Evolutionary conservation across 64 coral and sea anemone genomes (phyloP).

Genomic region (Montipora sp.): DNA sequence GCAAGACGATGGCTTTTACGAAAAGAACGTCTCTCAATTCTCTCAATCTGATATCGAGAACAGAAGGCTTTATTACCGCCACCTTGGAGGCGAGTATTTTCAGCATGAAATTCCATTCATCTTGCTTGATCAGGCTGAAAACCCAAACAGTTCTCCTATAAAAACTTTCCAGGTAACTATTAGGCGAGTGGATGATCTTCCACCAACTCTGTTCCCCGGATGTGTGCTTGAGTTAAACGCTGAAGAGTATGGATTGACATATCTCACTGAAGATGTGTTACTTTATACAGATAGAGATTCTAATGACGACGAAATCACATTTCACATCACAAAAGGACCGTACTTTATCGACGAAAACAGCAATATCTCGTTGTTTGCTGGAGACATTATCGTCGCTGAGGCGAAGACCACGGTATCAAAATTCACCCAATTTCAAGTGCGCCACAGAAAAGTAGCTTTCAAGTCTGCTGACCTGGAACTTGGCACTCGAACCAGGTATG

Average conservation of each 20-base stretch:
- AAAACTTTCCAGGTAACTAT: constrained; percentile 81
- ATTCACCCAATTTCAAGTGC: constrained; percentile 85
- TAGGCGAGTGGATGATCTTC: constrained; percentile 75
- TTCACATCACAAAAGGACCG: constrained; percentile 49
- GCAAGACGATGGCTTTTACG: constrained; percentile 61
- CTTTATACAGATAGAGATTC: constrained; percentile 90
- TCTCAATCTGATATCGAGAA: constrained; percentile 83
- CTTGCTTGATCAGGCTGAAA: constrained; percentile 76
- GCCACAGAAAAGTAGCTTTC: constrained; percentile 82
- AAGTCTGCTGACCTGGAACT: constrained; percentile 76
- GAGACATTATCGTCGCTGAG: constrained; percentile 56
- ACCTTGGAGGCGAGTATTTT: constrained; percentile 83
- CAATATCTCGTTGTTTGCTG: constrained; percentile 52
- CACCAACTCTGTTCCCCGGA: constrained; percentile 19
- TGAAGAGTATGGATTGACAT: constrained; percentile 61
- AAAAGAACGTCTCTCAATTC: constrained; percentile 81
- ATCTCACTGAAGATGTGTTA: constrained; percentile 55
- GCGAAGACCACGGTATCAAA: constrained; percentile 51
- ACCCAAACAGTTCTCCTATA: constrained; percentile 77
- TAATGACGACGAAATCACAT: constrained; percentile 67
- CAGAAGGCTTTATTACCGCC: constrained; percentile 84
- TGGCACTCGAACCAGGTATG: constrained; percentile 65
- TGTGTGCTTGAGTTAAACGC: constrained; percentile 53
- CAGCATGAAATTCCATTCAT: constrained; percentile 79
- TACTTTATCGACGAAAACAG: constrained; percentile 58